These are phyloP conservation scores for Lacanobia wlatinum DNA, from an alignment of 2,888 invertebrate genomes.

Conservation along the genomic window DNA sequence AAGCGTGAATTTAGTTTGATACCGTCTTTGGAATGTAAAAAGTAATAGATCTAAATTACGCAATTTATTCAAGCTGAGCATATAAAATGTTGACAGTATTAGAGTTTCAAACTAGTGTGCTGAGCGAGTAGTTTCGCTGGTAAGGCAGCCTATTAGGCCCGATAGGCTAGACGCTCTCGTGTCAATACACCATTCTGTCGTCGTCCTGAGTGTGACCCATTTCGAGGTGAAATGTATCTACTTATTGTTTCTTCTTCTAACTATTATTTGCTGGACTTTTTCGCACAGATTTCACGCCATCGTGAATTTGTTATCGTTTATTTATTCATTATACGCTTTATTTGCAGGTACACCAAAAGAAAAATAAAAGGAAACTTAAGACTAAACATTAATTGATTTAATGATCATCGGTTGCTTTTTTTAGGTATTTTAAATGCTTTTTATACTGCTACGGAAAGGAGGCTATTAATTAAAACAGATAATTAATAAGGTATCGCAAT, in stretches of 20 bases:
- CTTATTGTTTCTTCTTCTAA: neutral
- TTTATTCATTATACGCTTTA: too few relatives aligned
- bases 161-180: conserved; percentile 3
- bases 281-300: neutral
- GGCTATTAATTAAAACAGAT: too few relatives aligned
- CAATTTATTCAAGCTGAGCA: conserved; percentile 21
- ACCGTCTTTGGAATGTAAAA: conserved; percentile 27
- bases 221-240: conserved; percentile 4
- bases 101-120: neutral
- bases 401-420: neutral
- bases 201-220: conserved; percentile 11
- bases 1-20: conserved; percentile 44
- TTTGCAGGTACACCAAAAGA: too few relatives aligned
- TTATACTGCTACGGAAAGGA: neutral
- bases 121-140: neutral
- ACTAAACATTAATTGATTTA: neutral
- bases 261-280: neutral
- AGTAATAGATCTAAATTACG: conserved; percentile 19
- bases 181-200: conserved; percentile 23
- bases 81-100: conserved; percentile 13
- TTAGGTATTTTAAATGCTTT: neutral
- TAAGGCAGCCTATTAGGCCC: conserved; percentile 25
- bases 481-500: neutral
- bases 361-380: too few relatives aligned
- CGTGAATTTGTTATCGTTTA: neutral